A percentile compares a stretch with the other conserved stretches of the same genome.
Conservation (phyloP, 2,113 vertebrate genomes). For the Sula dactylatra region DNA sequence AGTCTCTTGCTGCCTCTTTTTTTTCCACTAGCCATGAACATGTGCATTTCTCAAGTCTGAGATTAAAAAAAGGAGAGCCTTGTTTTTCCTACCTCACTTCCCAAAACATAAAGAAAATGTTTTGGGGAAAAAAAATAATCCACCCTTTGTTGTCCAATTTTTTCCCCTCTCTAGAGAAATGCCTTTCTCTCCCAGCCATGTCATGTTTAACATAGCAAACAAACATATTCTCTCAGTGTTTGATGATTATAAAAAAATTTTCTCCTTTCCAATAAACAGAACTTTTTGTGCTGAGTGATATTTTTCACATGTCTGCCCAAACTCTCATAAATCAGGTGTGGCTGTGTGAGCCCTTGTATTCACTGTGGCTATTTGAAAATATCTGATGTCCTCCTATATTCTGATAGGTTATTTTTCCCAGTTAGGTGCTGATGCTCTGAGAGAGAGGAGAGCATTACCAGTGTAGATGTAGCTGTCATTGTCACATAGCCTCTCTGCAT, state of each 20-base stretch:
- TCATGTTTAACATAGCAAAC: neutral
- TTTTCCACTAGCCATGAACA: neutral
- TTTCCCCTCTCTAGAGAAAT: neutral
- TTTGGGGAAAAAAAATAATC: neutral
- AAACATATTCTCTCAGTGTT: neutral
- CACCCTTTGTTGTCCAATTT: neutral
- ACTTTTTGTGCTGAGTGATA: neutral
- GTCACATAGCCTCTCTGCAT: neutral
- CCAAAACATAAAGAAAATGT: neutral
- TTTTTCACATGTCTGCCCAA: neutral
- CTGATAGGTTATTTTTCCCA: neutral
- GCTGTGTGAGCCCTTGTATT: neutral
- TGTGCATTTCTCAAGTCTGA: neutral
- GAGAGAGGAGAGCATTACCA: neutral
- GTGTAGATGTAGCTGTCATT: neutral
- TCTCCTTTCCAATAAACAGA: neutral
- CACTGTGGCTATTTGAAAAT: neutral
- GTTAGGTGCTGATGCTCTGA: neutral
- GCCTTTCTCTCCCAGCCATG: neutral
- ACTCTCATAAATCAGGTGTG: neutral
- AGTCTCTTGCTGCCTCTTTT: constrained; percentile 5
- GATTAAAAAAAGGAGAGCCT: neutral
- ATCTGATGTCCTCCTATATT: neutral
- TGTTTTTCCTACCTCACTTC: neutral
- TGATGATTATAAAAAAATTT: neutral